These are phyloP conservation scores for Cygnus atratus DNA, from an alignment of 2,113 vertebrate species.

Conservation along the genomic window DNA sequence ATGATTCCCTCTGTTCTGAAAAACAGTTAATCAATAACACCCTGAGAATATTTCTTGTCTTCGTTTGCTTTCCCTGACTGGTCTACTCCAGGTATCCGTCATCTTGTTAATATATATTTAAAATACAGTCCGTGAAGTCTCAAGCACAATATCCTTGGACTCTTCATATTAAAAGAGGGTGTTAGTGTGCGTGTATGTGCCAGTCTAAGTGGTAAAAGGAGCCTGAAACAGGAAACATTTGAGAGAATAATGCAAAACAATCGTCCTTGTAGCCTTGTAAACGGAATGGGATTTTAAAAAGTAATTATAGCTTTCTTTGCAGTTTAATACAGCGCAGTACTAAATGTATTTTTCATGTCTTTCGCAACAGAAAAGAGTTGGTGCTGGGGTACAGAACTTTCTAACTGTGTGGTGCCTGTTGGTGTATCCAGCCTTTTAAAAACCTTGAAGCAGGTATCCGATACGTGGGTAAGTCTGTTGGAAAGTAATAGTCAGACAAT, in stretches of 20 bases:
- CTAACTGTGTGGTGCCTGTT: not conserved
- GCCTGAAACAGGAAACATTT: not conserved
- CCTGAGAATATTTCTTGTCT: conserved; percentile 64
- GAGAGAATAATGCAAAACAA: not conserved
- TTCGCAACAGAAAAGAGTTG: not conserved
- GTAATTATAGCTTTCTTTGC: not conserved
- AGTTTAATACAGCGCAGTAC: not conserved
- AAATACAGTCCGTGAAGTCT: not conserved
- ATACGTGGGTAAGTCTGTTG: not conserved
- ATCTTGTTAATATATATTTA: conserved; percentile 36
- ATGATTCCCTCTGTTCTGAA: conserved; percentile 62
- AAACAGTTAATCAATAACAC: conserved; percentile 69
- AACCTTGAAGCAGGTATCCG: not conserved
- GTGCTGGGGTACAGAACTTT: not conserved
- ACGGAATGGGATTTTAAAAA: not conserved
- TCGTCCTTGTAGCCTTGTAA: not conserved
- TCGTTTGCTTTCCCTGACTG: conserved; percentile 26
- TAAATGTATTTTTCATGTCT: not conserved
- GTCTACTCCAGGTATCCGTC: not conserved
- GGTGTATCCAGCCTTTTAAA: not conserved
- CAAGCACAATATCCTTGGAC: not conserved
- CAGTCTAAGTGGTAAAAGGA: not conserved
- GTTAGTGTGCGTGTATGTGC: not conserved
- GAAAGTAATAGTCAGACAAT: not conserved
- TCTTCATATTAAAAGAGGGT: not conserved